Base-by-base conservation (phyloP, 2,113 vertebrate species). In the Astatoreochromis straeleni region DNA sequence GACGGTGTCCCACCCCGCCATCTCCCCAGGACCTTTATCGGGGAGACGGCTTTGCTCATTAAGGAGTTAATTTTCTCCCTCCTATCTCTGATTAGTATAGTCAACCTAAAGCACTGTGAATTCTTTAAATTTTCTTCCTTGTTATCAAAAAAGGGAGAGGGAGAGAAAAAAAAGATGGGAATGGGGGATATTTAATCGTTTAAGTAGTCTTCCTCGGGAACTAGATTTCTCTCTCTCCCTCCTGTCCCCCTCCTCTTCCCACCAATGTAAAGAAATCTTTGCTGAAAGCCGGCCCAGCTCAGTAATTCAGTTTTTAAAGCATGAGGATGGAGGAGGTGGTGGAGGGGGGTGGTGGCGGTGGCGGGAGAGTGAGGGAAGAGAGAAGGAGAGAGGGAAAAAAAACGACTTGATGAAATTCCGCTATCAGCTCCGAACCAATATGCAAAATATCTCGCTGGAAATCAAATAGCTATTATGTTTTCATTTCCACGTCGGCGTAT, bases 391-490 rank as follows among this genome's bases (percentile, higher is more conserved):
- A 42, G 51, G 21, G 95, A 1, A 93, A 95, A 96, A 96, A 95
- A 96, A 94, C 92, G 96, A 98, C 98, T 98, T 99, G 98, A 99
- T 99, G 98, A 99, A 99, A 99, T 99, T 98, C 98, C 96, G 86
- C 98, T 99, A 99, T 99, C 98, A 99, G 98, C 96, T 93, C 97
- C 85, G 96, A 99, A 98, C 98, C 98, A 98, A 99, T 99, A 99
- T 99, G 98, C 98, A 99, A 99, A 99, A 97, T 99, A 99, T 99
- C 98, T 99, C 97, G 60, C 96, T 96, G 96, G 98, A 97, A 99
- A 99, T 99, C 98, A 99, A 99, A 99, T 98, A 98, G 98, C 98
- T 99, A 98, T 99, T 99, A 99, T 99, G 98, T 99, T 99, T 98
- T 98, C 98, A 99, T 99, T 99, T 98, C 98, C 98, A 99, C 98